These are phyloP conservation scores for Latrodectus geometricus DNA, from an alignment of 1,140 invertebrate species.

Conservation along the genomic window DNA sequence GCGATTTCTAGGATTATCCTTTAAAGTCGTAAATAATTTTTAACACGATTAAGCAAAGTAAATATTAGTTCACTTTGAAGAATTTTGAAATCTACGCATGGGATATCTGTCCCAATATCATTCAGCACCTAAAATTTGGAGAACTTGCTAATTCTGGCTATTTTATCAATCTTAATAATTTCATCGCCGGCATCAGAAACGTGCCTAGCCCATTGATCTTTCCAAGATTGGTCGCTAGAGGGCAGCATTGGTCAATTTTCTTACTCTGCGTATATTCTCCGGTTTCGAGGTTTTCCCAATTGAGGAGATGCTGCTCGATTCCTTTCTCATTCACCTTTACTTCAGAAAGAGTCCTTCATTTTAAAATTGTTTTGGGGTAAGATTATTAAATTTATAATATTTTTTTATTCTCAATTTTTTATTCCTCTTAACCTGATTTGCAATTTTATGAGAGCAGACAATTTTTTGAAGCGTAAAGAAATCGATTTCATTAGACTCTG, in stretches of 20 bases:
- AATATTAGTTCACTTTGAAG: no score
- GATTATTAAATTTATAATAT: background rate
- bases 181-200: no score
- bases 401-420: background rate
- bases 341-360: constrained; percentile 36
- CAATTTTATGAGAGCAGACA: no score
- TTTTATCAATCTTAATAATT: no score
- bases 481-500: constrained; percentile 10
- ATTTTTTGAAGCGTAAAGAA: background rate
- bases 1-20: no score
- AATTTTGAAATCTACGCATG: no score
- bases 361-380: constrained; percentile 41
- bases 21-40: no score
- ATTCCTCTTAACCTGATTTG: no score
- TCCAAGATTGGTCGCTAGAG: constrained; percentile 18
- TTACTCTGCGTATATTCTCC: constrained; percentile 13
- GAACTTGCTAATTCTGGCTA: no score
- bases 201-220: constrained; percentile 9
- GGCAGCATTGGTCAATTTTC: constrained; percentile 41
- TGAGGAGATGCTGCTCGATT: constrained; percentile 30
- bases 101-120: no score
- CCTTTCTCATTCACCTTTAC: constrained; percentile 35
- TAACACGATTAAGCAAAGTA: no score
- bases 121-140: no score
- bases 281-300: constrained; percentile 46